Base-by-base conservation (phyloP, 1,140 invertebrate species). In the Lineus longissimus region DNA sequence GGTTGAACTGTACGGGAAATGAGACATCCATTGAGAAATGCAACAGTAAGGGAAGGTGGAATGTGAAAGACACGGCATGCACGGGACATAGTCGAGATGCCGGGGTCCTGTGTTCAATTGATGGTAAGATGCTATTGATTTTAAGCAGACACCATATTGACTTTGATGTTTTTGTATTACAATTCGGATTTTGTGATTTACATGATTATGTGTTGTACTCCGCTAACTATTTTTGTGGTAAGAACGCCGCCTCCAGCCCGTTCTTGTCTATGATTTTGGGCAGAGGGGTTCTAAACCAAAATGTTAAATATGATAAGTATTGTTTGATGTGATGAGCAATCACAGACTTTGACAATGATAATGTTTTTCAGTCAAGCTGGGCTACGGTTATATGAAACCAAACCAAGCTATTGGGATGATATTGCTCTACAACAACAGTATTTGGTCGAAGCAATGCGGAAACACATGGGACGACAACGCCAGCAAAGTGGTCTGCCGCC, bases 1-100 rank as follows among this genome's bases (percentile, higher is more conserved):
- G 84, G 62, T 84, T 91, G 0, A 83, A 83, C 62, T 92, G 90
- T 70, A 68, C 71, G 2, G 90, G 90, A 27, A 88, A 88, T 63
- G 90, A 92, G 76, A 83, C 83, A 0, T 81, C 78, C 41, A 70
- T 91, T 1, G 80, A 86, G 22, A 79, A 86, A 33, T 92, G 90
- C 73, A 80, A 81, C 1, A 86, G 89, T 67, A 84, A 64, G 2
- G 70, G 70, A 2, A 43, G 71, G 31, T 67, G 70, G 0, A 84
- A 73, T 36, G 33, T 36, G 33, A 36, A 4, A 7, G 33, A 36
- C 25, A 45, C 51, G 2, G 64, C 59, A 33, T 76, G 76, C 62
- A 62, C 64, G 17, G 67, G 62, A n/a, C 76, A 78, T 45, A 57
- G 65, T 15, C 66, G 72, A 47, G 76, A 78, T 69, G 76, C 75